These are phyloP conservation scores for Okapia johnstoni DNA, from an alignment of 2,113 vertebrate species.

Conservation along the genomic window DNA sequence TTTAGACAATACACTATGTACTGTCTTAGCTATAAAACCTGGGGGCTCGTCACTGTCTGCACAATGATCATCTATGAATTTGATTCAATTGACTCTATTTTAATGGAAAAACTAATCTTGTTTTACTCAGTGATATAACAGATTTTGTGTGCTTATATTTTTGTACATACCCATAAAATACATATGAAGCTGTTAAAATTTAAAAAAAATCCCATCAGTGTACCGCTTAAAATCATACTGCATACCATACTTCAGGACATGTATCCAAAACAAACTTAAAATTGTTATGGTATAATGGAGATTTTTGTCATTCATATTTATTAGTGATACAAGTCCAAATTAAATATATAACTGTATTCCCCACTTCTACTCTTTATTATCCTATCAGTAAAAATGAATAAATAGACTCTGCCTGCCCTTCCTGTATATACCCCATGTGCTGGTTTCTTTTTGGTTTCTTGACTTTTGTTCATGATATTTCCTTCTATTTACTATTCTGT, in stretches of 20 bases:
- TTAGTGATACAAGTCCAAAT: not conserved
- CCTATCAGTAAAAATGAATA: not conserved
- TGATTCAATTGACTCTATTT: not conserved
- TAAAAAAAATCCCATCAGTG: not conserved
- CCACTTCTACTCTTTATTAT: not conserved
- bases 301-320: not conserved
- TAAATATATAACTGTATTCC: not conserved
- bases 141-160: not conserved
- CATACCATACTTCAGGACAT: not conserved
- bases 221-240: not conserved
- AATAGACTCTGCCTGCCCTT: not conserved
- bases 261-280: not conserved
- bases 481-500: not conserved
- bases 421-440: not conserved
- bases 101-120: not conserved
- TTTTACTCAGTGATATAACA: not conserved
- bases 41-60: not conserved
- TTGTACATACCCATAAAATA: not conserved
- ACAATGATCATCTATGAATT: not conserved
- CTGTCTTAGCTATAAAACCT: not conserved
- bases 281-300: not conserved
- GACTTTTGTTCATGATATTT: not conserved
- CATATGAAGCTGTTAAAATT: not conserved
- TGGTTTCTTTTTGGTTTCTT: not conserved
- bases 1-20: not conserved